Base-by-base conservation (phyloP, 2,888 invertebrate species). In the Sesamia inferens region DNA sequence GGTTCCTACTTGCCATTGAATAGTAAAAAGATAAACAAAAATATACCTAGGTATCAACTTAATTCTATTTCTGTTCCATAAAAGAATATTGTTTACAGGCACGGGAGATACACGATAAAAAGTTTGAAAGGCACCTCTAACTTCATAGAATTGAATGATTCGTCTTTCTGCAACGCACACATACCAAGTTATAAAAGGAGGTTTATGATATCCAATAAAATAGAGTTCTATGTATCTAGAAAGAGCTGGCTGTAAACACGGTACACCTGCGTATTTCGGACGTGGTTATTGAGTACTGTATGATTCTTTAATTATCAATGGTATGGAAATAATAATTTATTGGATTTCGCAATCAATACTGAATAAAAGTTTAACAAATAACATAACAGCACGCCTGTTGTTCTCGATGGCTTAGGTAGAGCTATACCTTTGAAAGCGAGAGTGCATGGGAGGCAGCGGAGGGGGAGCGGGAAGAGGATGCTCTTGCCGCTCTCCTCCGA, bases 151-250 rank as follows among this genome's bases (percentile, higher is more conserved):
- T 70, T 68, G 57, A 62, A 75, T 72, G 67, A 55, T 64, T 61
- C 16, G 19, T 13, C 31, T 66, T 57, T 71, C 59, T 65, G 47
- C 51, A 61, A 69, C 61, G 59, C 66, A 74, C 68, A 67, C 22
- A 24, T 70, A 59, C 31, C 14, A 55, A 48, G 71, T 57, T 81
- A 84, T 58, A 59, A 22, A 10, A 64, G 22, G 10, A 70, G 59
- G 68, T 77, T 82, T 75, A 84, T 73, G 66, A 72, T 74, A 24
- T 39, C 62, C 59, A 81, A 67, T 67, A 76, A 74, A 71, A 76
- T 72, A 69, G 70, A 83, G 64, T 75, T 79, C 13, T 42, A 14
- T 54, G 39, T 48, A 71, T 74, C 67, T 66, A 57, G 61, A 66
- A 64, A 57, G 70, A 51, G 61, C 3, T 58, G 48, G 54, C 2